Evolutionary conservation across 1,140 invertebrate species (phyloP), one percentile per base, ranked within the genome.

Genomic region (Euglossa dilemma): DNA sequence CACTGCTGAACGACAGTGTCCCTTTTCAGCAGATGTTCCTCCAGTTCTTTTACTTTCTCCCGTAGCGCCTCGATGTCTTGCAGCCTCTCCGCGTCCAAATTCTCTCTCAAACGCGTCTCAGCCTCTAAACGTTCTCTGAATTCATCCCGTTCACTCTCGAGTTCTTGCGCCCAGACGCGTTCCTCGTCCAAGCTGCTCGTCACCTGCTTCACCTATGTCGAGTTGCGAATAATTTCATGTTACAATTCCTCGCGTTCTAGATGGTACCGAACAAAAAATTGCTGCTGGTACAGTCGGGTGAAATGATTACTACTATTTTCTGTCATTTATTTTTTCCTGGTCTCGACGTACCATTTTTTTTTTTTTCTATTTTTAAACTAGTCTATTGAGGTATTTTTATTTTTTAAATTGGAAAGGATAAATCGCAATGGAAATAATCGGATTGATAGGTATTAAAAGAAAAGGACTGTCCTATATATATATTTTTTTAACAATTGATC

Each of bases 1-100:
- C 90, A 88, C 47, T 94, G 92, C 61, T 94, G 92, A 5, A 90
- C 59, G 11, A 85, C 14, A 50, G 85, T 89, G 16, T 94, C 93
- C 43, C 87, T 91, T 73, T 87, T 94, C 9, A 93, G 86, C 9
- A 92, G 90, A 59, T 95, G 92, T 23, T 95, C 93, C 25, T 95
- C 93, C 57, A 95, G 83, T 45, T 94, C 93, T 79, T 91, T 91
- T 4, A 94, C 84, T 56, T 89, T 90, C 28, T 91, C 89, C 18
- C 93, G 83, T 16, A 93, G 45, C 11, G 66, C 64, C 9, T 94
- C 91, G 4, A 93, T 89, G 50, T 93, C 93, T 9, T 43, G 80
- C 47, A 91, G 84, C 75, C 84, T 92, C n/a, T 93, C 91, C 0
- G 54, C 43, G 0, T 87, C 78, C 28, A 92, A 73, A 70, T 91